Percentiles rank a stretch among this genome's conserved stretches.
Conservation (phyloP, 2,797 vertebrate species). For the Alauda arvensis region DNA sequence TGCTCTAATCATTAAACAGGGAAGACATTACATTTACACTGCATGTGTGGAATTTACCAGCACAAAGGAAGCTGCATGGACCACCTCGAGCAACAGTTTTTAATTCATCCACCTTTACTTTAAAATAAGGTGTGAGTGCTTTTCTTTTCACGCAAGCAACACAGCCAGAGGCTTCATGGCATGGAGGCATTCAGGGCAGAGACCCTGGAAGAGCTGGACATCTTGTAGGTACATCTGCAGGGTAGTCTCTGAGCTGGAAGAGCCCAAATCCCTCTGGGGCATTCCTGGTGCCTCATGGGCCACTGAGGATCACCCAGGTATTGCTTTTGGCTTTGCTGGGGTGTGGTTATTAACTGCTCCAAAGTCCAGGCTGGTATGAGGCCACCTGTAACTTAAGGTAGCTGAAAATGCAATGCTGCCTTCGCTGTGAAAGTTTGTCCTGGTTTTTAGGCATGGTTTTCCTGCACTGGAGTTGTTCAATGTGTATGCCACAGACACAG, state of each 20-base stretch:
- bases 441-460: background rate
- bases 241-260: background rate
- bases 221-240: background rate
- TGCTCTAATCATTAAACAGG: background rate
- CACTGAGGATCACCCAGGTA: background rate
- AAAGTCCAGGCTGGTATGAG: background rate
- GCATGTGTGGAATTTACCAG: background rate
- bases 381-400: background rate
- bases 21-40: background rate
- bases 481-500: background rate
- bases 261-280: fast-evolving
- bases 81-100: background rate
- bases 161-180: background rate
- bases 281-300: background rate
- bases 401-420: background rate
- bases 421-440: background rate
- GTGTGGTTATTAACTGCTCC: background rate
- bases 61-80: background rate
- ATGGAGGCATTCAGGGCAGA: background rate
- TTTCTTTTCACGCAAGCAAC: background rate
- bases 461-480: background rate
- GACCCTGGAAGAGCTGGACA: background rate
- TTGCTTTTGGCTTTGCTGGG: background rate
- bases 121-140: background rate
- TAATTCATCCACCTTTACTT: background rate